phyloP scores from a whole-genome alignment of 2,888 invertebrate species.

The Elegia similella region DNA sequence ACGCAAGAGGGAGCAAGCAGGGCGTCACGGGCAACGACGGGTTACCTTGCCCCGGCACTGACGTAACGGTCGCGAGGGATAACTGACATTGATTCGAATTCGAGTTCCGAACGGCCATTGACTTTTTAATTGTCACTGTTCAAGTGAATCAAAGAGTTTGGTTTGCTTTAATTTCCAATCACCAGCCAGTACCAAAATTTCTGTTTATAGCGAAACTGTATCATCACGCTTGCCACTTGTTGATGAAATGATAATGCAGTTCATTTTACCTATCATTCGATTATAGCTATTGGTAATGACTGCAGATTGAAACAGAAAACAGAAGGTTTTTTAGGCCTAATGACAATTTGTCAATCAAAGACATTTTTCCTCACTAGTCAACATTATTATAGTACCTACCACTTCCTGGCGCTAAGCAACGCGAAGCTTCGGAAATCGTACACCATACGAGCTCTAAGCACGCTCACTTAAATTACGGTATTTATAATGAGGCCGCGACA shows the following conservation, averaged over 20 bases:
- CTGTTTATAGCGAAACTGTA: no score
- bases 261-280: no score
- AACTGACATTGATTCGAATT: constrained; percentile 59
- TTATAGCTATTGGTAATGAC: no score
- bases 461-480: constrained; percentile 22
- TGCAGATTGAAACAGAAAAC: no score
- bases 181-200: not conserved
- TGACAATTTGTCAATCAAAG: no score
- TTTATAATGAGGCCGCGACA: constrained; percentile 25
- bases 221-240: no score
- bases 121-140: constrained; percentile 18
- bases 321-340: no score
- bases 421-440: not conserved
- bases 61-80: constrained; percentile 52
- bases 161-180: not conserved
- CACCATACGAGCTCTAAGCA: not conserved
- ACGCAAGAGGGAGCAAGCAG: constrained; percentile 60
- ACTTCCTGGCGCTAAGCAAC: not conserved
- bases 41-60: constrained; percentile 52
- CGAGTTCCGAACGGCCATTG: constrained; percentile 24
- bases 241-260: no score
- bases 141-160: constrained; percentile 2
- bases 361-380: no score
- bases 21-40: constrained; percentile 48
- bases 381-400: no score